These are phyloP conservation scores for Parapsyche elsis DNA, from an alignment of 1,140 invertebrate species.

Conservation along the genomic window DNA sequence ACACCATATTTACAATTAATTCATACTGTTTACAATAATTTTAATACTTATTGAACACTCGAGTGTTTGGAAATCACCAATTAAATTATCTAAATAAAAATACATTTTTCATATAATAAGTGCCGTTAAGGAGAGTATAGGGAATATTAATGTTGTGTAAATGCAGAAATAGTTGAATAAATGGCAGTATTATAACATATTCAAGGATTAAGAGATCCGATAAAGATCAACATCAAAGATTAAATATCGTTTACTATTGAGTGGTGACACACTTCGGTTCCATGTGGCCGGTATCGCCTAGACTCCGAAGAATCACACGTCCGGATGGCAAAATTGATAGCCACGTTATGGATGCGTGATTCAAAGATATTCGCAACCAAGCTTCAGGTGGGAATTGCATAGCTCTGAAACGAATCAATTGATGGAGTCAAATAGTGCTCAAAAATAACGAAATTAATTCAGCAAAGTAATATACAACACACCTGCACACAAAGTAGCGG, in stretches of 20 bases:
- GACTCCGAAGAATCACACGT: slow-evolving; percentile 79
- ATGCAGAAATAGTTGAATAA: too few species aligned
- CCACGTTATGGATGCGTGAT: slow-evolving; percentile 95
- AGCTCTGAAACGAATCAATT: slow-evolving; percentile 74
- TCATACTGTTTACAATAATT: too few species aligned
- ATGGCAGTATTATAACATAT: too few species aligned
- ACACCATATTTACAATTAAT: too few species aligned
- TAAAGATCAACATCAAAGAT: not conserved
- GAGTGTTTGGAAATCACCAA: too few species aligned
- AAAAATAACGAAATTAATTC: not conserved
- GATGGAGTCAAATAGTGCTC: slow-evolving; percentile 42
- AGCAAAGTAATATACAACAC: slow-evolving; percentile 37
- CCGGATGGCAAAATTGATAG: slow-evolving; percentile 87
- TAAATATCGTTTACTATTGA: slow-evolving; percentile 59
- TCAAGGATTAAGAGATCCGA: not conserved
- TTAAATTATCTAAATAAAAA: too few species aligned
- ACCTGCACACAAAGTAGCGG: slow-evolving; percentile 96
- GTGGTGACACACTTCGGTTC: slow-evolving; percentile 76
- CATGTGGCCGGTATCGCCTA: slow-evolving; percentile 94
- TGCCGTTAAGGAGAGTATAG: too few species aligned
- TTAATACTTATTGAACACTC: too few species aligned
- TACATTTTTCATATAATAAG: too few species aligned
- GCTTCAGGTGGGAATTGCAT: slow-evolving; percentile 97
- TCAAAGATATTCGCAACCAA: slow-evolving; percentile 92
- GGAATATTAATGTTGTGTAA: too few species aligned